These are phyloP conservation scores for Engystomops pustulosus DNA, from an alignment of 2,113 vertebrate species.

Conservation along the genomic window DNA sequence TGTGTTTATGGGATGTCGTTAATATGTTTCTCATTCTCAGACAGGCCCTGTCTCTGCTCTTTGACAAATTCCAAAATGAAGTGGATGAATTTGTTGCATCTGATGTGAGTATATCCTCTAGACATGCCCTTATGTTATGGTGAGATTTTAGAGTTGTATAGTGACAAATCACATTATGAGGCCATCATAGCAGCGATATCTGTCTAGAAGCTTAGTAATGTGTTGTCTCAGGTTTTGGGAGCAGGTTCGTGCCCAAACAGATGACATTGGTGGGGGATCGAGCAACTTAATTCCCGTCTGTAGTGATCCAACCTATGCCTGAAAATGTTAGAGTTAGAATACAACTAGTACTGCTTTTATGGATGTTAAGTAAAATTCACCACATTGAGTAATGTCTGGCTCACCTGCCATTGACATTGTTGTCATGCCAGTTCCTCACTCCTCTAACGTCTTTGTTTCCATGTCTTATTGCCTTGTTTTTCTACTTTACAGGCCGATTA, in stretches of 20 bases:
- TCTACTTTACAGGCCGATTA: conserved; percentile 77
- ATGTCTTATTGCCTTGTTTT: background rate
- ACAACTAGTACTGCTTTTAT: too few relatives aligned
- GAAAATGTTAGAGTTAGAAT: too few relatives aligned
- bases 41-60: conserved; percentile 91
- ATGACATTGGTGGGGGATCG: too few relatives aligned
- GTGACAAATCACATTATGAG: background rate
- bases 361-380: background rate
- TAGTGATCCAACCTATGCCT: too few relatives aligned
- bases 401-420: background rate
- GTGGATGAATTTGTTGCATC: conserved; percentile 88
- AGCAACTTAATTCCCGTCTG: too few relatives aligned
- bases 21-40: conserved; percentile 69
- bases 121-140: too few relatives aligned
- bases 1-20: background rate
- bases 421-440: background rate
- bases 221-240: too few relatives aligned
- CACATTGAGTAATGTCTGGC: background rate
- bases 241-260: too few relatives aligned
- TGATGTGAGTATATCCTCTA: conserved; percentile 78
- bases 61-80: conserved; percentile 94
- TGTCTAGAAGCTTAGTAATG: background rate
- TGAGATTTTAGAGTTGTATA: background rate
- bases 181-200: background rate
- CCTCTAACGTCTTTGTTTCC: background rate